Evolutionary conservation across 2,797 vertebrate genomes (phyloP).

Genomic region (Avahi laniger): DNA sequence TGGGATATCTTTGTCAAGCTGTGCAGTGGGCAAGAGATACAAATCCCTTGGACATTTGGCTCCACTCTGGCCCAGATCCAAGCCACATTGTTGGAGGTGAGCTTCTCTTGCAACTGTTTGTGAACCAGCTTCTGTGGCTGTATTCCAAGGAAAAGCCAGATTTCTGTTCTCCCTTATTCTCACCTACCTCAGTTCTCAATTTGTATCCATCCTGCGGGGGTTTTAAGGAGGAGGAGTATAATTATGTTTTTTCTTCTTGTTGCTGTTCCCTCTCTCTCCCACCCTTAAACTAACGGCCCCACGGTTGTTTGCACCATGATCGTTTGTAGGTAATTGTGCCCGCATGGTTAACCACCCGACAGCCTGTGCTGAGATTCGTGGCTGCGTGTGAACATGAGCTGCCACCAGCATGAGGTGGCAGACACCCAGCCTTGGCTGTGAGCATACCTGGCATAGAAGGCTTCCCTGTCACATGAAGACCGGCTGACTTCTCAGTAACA

Average conservation of each 20-base stretch:
- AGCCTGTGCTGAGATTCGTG: background rate
- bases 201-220: background rate
- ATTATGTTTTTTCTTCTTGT: background rate
- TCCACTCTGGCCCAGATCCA: background rate
- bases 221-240: background rate
- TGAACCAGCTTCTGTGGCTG: background rate
- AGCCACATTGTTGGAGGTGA: background rate
- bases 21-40: background rate
- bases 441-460: background rate
- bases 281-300: background rate
- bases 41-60: background rate
- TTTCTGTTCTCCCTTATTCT: background rate
- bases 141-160: background rate
- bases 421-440: background rate
- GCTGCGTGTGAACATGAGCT: background rate
- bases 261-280: background rate
- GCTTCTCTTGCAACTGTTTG: background rate
- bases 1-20: background rate
- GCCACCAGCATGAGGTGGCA: background rate
- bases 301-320: background rate
- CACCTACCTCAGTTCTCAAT: background rate
- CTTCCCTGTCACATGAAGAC: background rate
- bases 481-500: background rate
- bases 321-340: background rate
- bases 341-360: background rate